Base-by-base conservation (phyloP, 2,113 vertebrate genomes). In the Bubo bubo region DNA sequence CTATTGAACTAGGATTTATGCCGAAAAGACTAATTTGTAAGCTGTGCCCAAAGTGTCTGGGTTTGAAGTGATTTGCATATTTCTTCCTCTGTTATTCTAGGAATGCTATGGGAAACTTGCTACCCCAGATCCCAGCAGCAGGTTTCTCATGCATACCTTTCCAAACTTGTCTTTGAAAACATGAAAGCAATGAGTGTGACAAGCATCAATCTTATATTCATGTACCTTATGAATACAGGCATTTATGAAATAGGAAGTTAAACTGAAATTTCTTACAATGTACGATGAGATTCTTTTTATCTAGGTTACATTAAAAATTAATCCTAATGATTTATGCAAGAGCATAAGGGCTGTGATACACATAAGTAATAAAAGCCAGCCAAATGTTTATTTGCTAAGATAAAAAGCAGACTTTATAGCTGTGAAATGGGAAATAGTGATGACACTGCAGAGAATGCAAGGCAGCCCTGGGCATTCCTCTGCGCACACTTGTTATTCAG, bases 21-120 rank as follows among this genome's bases (percentile, higher is more conserved):
- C 94, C 94, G 90, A 97, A 97, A 97, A 96, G 94, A 92, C 95
- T 96, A 97, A 98, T 97, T 97, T 97, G 97, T 96, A 97, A 83
- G 88, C 95, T 94, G 95, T 95, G 95, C 92, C 95, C 86, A 94
- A 93, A 97, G 93, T 79, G 91, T 96, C 96, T 97, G 96, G 88
- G 72, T 97, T 95, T 96, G 77, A 96, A 96, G 90, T 72, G 92
- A 97, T 97, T 97, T 97, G 94, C 96, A 97, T 97, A 94, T 95
- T 97, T 93, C 77, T 92, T 93, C 94, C 80, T 90, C 88, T 94
- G 90, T 91, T 84, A 96, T 96, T 95, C 91, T 76, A 95, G 94
- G 95, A 95, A 97, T 97, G 96, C 86, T 95, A 90, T 95, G 96
- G 92, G 96, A 97, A 98, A 97, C 90, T 96, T 76, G 66, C 73